Evolutionary conservation across 2,113 vertebrate genomes (phyloP), one percentile per base, ranked within the genome.

Genomic region (Sphyrna mokarran): DNA sequence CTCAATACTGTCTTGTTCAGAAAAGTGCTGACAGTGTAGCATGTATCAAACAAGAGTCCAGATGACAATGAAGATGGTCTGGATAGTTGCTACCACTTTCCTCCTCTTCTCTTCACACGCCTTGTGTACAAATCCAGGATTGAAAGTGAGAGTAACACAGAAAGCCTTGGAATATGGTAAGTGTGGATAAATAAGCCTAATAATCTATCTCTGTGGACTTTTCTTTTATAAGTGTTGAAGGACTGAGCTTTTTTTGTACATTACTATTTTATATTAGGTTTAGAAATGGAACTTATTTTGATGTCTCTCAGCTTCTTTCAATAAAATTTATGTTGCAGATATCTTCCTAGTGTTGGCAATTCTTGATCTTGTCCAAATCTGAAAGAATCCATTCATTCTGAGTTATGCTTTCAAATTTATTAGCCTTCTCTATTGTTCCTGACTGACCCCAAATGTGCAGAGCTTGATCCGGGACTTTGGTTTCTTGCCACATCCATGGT

Each of bases 121-220:
- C 40, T 20, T 76, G 68, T 72, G 94, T 33, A 95, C 69, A 76
- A 95, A 95, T 40, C 94, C 94, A 54, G 94, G 68, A 48, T 14
- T 95, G 69, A 95, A 72, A 95, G 69, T 16, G 9, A 95, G 94
- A 95, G 94, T 95, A 16, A 95, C 94, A 18, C 94, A 95, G 43
- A 95, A 95, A 54, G 68, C 94, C 40, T 54, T 95, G 69, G 68
- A 95, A 26, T 72, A 95, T 95, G 94, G 94, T 95, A 33, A 76
- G 94, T 54, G 26, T 72, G 23, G 22, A 29, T 69, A 54, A 33
- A 33, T 26, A 29, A 33, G 87, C 20, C 69, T 54, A 3, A 1
- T 1, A 43, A 66, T 33, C 16, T 68, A 22, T 93, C 63, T n/a
- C 16, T 40, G 61, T 66, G 87, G 54, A 16, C 3, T 29, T 86